Base-by-base conservation (phyloP, 2,888 invertebrate species). In the Peribatodes rhomboidaria region DNA sequence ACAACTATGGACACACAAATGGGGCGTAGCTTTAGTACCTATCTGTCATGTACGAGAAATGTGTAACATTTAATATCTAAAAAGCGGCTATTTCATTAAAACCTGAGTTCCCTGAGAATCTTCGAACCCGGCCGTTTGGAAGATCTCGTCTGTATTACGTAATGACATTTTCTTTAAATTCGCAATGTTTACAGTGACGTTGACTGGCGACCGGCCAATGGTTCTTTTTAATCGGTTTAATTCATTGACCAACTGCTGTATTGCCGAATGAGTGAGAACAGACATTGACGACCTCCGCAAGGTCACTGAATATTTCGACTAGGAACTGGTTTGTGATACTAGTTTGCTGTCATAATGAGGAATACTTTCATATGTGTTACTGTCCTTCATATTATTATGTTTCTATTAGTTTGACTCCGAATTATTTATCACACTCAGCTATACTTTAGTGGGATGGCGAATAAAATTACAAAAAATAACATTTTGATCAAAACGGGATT, bases 151-250 rank as follows among this genome's bases (percentile, higher is more conserved):
- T 46, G 76, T 62, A 74, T 91, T 90, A 88, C 86, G 88, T 86
- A 91, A 91, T 72, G 86, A 83, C 84, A 87, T 87, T 88, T 88
- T 87, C 87, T 91, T 88, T 86, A 88, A 85, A 91, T 87, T 88
- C 83, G 81, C 86, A 84, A 87, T 90, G 91, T 92, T 91, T 91
- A 90, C 87, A 83, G 87, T 84, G 82, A 84, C 82, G 84, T 76
- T 85, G 86, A 81, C 84, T 93, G 93, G 93, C 90, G 81, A 47
- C 41, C 61, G 61, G 85, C 92, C 92, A 93, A 85, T 86, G 83
- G 84, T 86, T 87, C 82, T 90, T 92, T 90, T 92, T 90, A 92
- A 90, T 90, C 87, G 83, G 85, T 90, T 88, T 82, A 84, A 90
- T 90, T 91, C 92, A 92, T 92, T 92, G 84, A 90, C 85, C 86